phyloP scores from a whole-genome alignment of 1,140 invertebrate species.

The Teleogryllus occipitalis region DNA sequence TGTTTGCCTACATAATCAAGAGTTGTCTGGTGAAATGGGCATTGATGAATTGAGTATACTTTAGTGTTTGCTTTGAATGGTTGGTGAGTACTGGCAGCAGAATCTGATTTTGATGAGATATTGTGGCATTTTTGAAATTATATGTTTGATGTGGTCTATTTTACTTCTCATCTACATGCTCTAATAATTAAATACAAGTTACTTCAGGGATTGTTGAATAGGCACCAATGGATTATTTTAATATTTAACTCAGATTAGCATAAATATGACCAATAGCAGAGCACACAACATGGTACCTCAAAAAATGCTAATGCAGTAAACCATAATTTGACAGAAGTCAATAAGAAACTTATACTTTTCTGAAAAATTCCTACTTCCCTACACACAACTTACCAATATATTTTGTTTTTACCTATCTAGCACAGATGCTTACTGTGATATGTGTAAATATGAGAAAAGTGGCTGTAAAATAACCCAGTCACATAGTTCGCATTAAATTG shows the following conservation, averaged over 20 bases:
- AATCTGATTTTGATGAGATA: neutral
- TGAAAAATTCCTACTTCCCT: conserved; percentile 14
- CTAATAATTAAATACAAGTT: neutral
- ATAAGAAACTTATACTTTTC: neutral
- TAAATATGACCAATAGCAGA: conserved; percentile 14
- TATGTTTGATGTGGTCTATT: conserved; percentile 6
- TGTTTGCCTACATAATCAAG: neutral
- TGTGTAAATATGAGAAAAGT: conserved; percentile 14
- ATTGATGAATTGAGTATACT: neutral
- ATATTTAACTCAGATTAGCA: neutral
- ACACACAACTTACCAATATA: neutral
- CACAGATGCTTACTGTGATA: conserved; percentile 21
- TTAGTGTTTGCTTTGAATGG: neutral
- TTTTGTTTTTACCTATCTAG: neutral
- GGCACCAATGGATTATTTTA: conserved; percentile 13
- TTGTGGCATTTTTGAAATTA: neutral
- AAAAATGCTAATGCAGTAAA: conserved; percentile 6
- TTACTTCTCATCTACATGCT: neutral
- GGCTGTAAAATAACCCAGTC: neutral
- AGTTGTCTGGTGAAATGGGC: neutral
- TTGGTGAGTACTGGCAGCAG: conserved; percentile 1
- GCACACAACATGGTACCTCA: conserved; percentile 19
- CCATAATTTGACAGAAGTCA: neutral
- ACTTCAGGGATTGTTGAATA: conserved; percentile 14
- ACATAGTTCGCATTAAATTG: neutral